phyloP scores from a whole-genome alignment of 2,797 vertebrate species.

The Acrocephalus scirpaceus region DNA sequence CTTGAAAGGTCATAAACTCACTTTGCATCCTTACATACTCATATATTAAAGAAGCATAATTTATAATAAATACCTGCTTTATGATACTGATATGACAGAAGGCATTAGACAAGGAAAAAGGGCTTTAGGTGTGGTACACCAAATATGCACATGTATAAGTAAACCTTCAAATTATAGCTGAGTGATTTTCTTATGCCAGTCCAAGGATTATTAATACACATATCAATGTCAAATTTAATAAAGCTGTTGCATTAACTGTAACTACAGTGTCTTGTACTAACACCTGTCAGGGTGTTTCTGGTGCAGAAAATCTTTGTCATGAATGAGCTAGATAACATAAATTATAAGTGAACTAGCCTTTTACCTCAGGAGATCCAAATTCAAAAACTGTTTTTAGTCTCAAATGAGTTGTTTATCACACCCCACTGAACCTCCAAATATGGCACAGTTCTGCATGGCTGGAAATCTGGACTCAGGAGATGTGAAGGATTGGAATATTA shows the following conservation, averaged over 20 bases:
- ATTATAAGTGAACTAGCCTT: conserved; percentile 47
- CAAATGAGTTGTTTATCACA: conserved; percentile 61
- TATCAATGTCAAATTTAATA: conserved; percentile 62
- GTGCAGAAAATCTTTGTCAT: conserved; percentile 63
- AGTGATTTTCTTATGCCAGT: conserved; percentile 61
- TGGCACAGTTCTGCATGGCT: conserved; percentile 50
- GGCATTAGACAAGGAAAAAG: conserved; percentile 67
- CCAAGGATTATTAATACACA: conserved; percentile 68
- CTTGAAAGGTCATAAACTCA: conserved; percentile 67
- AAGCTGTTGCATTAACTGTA: conserved; percentile 57
- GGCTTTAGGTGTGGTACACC: conserved; percentile 5
- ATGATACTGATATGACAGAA: conserved; percentile 63
- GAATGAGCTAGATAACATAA: conserved; percentile 34
- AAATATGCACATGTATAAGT: conserved; percentile 67
- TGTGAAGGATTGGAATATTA: conserved; percentile 15
- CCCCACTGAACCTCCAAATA: conserved; percentile 53
- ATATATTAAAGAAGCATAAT: conserved; percentile 60
- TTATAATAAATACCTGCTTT: conserved; percentile 77
- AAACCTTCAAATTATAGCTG: conserved; percentile 67
- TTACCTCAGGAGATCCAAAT: conserved; percentile 51
- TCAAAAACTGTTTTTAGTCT: conserved; percentile 57
- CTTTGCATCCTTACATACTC: conserved; percentile 54
- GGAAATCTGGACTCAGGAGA: conserved; percentile 27
- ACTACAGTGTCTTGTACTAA: conserved; percentile 27
- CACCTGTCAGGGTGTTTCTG: conserved; percentile 63